Percentiles rank a stretch among this genome's conserved stretches.
Conservation (phyloP, 2,888 invertebrate genomes). For the Meteorus cinctellus region DNA sequence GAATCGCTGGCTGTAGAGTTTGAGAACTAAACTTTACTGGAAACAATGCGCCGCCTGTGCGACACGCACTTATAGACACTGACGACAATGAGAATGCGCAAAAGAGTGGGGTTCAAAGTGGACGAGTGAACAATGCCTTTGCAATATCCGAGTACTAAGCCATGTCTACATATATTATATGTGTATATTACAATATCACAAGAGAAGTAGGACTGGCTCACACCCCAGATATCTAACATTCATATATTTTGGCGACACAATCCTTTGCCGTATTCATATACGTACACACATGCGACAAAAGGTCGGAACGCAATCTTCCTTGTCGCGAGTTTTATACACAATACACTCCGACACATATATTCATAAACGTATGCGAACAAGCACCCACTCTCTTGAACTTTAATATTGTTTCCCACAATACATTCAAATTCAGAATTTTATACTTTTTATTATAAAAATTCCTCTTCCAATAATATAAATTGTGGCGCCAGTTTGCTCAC, state of each 20-base stretch:
- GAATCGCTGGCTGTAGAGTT: conserved; percentile 28
- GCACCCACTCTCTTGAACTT: neutral
- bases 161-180: neutral
- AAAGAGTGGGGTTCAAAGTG: neutral
- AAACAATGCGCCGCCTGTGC: conserved; percentile 39
- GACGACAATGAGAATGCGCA: conserved; percentile 1
- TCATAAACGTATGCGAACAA: neutral
- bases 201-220: neutral
- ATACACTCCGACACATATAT: neutral
- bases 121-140: conserved; percentile 32
- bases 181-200: neutral
- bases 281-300: neutral
- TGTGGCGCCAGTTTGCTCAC: neutral
- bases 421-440: neutral
- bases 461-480: neutral
- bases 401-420: neutral
- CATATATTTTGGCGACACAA: conserved; percentile 11
- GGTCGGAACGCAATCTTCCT: neutral
- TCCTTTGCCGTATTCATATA: neutral
- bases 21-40: conserved; percentile 42
- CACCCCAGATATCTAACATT: neutral
- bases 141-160: conserved; percentile 29
- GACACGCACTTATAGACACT: conserved; percentile 33
- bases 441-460: neutral
- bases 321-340: neutral